These are phyloP conservation scores for Ladona fulva DNA, from an alignment of 1,140 invertebrate species.

Conservation along the genomic window DNA sequence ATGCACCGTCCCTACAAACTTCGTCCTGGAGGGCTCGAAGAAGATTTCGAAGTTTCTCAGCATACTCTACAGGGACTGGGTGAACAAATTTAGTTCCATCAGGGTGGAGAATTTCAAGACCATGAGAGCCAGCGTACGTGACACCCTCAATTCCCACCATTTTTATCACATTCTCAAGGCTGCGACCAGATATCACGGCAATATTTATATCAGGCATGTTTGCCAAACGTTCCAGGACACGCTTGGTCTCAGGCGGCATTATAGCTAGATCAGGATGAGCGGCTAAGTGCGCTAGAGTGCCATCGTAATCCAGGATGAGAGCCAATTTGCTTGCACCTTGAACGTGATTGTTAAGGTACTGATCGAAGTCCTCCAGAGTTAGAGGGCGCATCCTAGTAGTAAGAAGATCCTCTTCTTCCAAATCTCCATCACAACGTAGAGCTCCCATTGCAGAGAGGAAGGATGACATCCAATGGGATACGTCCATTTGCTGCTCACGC, in stretches of 20 bases:
- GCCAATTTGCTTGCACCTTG: slow-evolving; percentile 52
- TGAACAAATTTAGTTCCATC: slow-evolving; percentile 85
- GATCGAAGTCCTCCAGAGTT: slow-evolving; percentile 78
- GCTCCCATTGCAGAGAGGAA: slow-evolving; percentile 81
- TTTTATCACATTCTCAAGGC: slow-evolving; percentile 76
- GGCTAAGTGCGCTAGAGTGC: slow-evolving; percentile 78
- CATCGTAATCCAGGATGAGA: slow-evolving; percentile 79
- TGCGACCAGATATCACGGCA: slow-evolving; percentile 77
- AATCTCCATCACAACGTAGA: slow-evolving; percentile 44
- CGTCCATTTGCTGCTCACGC: slow-evolving; percentile 72
- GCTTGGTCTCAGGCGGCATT: slow-evolving; percentile 73
- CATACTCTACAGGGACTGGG: slow-evolving; percentile 77
- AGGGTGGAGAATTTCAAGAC: slow-evolving; percentile 78
- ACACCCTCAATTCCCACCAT: slow-evolving; percentile 87
- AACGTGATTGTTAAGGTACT: slow-evolving; percentile 67
- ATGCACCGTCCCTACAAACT: slow-evolving; percentile 68
- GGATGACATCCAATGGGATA: slow-evolving; percentile 80
- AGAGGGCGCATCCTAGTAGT: slow-evolving; percentile 75
- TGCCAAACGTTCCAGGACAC: slow-evolving; percentile 70
- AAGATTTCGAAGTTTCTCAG: slow-evolving; percentile 67
- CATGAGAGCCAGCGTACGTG: slow-evolving; percentile 85
- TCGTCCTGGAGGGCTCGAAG: slow-evolving; percentile 73
- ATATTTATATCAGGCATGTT: slow-evolving; percentile 82
- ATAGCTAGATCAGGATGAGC: slow-evolving; percentile 81
- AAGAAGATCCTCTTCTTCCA: slow-evolving; percentile 63